A percentile compares a stretch with the other conserved stretches of the same genome.
Evolutionary conservation across 2,113 vertebrate species (phyloP).

Genomic region (Alaudala cheleensis): DNA sequence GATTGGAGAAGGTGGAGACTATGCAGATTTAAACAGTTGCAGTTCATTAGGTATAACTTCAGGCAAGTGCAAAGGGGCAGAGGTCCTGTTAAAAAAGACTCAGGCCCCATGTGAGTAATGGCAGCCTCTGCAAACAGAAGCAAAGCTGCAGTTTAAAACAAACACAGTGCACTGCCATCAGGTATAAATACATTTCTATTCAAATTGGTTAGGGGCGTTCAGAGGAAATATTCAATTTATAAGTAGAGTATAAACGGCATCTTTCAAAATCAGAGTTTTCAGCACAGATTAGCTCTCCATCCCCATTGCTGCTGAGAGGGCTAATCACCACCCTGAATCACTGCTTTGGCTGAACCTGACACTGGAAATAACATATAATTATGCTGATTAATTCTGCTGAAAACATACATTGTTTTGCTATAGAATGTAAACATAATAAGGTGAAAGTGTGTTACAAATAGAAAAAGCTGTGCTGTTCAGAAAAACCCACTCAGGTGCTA

Average conservation of each 20-base stretch:
- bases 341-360: conserved; percentile 15
- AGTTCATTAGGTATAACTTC: not conserved
- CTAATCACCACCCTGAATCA: conserved; percentile 38
- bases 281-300: conserved; percentile 21
- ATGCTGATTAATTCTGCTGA: conserved; percentile 57
- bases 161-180: not conserved
- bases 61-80: not conserved
- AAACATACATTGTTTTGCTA: conserved; percentile 53
- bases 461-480: not conserved
- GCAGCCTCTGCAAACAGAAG: not conserved
- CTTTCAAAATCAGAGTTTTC: conserved; percentile 4
- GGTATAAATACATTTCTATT: not conserved
- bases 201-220: not conserved
- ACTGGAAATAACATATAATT: conserved; percentile 50
- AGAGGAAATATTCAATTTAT: not conserved
- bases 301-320: not conserved
- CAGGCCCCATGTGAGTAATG: not conserved
- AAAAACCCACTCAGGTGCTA: not conserved
- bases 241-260: not conserved
- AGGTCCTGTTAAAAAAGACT: not conserved
- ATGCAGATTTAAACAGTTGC: not conserved
- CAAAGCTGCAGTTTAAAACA: not conserved
- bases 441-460: not conserved
- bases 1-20: not conserved
- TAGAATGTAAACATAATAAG: conserved; percentile 52